Evolutionary conservation across 1,140 invertebrate species (phyloP).

Genomic region (Dreissena polymorpha): DNA sequence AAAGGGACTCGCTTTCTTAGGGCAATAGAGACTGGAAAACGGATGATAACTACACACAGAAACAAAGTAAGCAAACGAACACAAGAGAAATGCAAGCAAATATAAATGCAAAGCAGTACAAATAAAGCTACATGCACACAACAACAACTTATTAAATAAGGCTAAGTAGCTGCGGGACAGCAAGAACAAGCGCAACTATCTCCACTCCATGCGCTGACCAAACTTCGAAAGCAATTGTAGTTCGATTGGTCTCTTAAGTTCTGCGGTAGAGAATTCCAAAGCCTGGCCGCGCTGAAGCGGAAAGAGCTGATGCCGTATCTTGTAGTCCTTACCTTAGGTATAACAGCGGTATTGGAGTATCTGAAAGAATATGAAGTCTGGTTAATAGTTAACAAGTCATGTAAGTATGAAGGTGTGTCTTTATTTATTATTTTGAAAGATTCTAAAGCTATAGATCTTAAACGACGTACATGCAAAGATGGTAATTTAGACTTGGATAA

Average conservation of each 20-base stretch:
- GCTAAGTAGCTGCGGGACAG: neutral
- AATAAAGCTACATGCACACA: too few species aligned
- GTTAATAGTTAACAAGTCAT: neutral
- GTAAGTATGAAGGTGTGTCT: neutral
- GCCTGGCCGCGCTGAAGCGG: slow-evolving; percentile 1
- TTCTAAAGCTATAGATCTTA: slow-evolving; percentile 17
- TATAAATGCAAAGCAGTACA: too few species aligned
- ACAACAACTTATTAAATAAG: too few species aligned
- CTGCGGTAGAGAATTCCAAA: slow-evolving; percentile 17
- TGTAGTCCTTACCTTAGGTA: slow-evolving; percentile 14
- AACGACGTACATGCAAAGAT: neutral
- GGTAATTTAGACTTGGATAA: slow-evolving; percentile 19
- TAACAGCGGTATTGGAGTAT: neutral
- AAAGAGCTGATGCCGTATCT: slow-evolving; percentile 6
- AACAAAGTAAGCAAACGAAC: too few species aligned
- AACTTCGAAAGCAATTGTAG: neutral
- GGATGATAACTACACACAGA: too few species aligned
- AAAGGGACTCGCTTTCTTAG: too few species aligned
- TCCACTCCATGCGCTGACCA: neutral
- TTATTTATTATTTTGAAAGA: slow-evolving; percentile 24
- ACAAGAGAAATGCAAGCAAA: too few species aligned
- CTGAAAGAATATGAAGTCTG: slow-evolving; percentile 18
- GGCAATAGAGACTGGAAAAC: too few species aligned
- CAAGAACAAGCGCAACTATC: neutral
- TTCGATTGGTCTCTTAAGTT: slow-evolving; percentile 19